Percentiles rank a stretch among this genome's conserved stretches.
These are phyloP conservation scores for Silurus lanzhouensis DNA, from an alignment of 2,797 vertebrate genomes.

Conservation along the genomic window DNA sequence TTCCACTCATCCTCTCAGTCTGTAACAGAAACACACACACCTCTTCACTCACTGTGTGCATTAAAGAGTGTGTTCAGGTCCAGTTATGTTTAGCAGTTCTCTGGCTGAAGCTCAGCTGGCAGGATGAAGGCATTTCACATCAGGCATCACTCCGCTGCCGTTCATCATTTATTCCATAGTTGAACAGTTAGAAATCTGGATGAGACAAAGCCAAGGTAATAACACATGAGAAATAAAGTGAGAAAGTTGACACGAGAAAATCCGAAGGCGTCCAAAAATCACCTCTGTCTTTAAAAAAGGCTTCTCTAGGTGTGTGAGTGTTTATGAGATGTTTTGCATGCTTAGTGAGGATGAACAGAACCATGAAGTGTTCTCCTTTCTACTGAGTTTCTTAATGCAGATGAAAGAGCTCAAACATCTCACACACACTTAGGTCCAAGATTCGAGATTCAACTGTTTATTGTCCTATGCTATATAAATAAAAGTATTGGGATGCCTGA, in stretches of 20 bases:
- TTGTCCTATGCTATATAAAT: too few relatives aligned
- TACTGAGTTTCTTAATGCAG: background rate
- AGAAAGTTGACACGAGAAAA: background rate
- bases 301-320: background rate
- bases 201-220: background rate
- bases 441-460: too few relatives aligned
- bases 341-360: background rate
- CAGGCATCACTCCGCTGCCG: background rate
- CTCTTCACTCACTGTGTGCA: background rate
- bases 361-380: background rate
- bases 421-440: background rate
- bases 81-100: background rate
- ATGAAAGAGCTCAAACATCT: background rate
- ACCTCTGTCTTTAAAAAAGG: background rate
- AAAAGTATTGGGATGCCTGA: too few relatives aligned
- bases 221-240: background rate
- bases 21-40: background rate
- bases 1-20: background rate
- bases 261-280: background rate
- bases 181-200: background rate
- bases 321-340: background rate
- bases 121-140: background rate
- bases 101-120: slow-evolving; percentile 3
- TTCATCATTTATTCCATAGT: background rate
- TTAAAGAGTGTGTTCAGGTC: background rate